A percentile compares a stretch with the other conserved stretches of the same genome.
These are phyloP conservation scores for Coelopa pilipes DNA, from an alignment of 2,888 invertebrate species.

Conservation along the genomic window DNA sequence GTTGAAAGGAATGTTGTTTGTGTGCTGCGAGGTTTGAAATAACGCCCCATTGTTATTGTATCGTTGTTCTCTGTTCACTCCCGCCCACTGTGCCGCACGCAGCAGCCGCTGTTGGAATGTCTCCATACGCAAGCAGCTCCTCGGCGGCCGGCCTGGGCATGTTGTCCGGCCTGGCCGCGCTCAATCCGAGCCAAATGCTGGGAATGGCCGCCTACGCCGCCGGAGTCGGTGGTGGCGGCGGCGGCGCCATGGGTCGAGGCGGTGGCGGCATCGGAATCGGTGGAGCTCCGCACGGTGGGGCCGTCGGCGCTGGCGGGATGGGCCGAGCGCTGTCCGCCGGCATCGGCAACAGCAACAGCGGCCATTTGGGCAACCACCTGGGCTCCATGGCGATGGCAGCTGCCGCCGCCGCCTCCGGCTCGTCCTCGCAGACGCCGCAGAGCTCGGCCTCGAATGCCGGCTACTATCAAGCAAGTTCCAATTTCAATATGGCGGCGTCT, in stretches of 20 bases:
- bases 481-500: conserved; percentile 74
- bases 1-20: background rate
- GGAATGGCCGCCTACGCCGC: conserved; percentile 61
- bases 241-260: too few species aligned
- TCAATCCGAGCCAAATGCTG: conserved; percentile 61
- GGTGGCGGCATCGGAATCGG: conserved; percentile 42
- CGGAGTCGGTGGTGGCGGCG: conserved; percentile 37
- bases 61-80: background rate
- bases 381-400: conserved; percentile 15
- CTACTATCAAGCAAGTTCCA: conserved; percentile 66
- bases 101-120: conserved; percentile 45
- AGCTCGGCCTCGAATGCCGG: conserved; percentile 45
- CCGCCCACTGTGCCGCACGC: background rate
- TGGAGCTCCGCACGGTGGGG: conserved; percentile 27
- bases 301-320: background rate
- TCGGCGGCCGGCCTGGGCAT: conserved; percentile 47
- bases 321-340: conserved; percentile 11
- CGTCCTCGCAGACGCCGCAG: conserved; percentile 22
- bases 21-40: background rate
- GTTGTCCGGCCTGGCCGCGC: conserved; percentile 47
- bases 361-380: background rate
- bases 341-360: background rate
- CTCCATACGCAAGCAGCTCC: conserved; percentile 41
- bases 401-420: conserved; percentile 6
- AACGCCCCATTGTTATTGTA: background rate